Evolutionary conservation across 2,888 invertebrate species (phyloP).

Genomic region (Lingula anatina): DNA sequence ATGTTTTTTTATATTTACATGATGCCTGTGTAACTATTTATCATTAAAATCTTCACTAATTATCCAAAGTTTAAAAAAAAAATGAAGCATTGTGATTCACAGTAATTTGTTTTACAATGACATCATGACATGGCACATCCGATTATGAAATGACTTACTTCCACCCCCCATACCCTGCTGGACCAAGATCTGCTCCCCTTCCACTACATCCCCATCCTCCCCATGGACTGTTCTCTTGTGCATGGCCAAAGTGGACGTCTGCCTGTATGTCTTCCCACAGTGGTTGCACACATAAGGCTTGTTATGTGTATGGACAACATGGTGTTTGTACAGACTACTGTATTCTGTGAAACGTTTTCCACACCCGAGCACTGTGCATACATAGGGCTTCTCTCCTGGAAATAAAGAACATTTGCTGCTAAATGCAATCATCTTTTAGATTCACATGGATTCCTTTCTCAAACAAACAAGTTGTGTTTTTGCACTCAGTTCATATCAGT

Average conservation of each 20-base stretch:
- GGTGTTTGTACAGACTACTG: conserved; percentile 66
- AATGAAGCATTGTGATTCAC: too few relatives aligned
- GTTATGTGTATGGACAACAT: conserved; percentile 60
- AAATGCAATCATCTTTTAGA: too few relatives aligned
- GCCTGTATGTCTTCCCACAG: conserved; percentile 61
- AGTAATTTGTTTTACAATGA: too few relatives aligned
- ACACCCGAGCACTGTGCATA: conserved; percentile 61
- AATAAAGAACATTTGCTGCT: background rate
- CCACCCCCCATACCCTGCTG: conserved; percentile 13
- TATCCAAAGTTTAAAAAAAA: too few relatives aligned
- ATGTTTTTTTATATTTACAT: too few relatives aligned
- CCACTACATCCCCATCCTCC: conserved; percentile 31
- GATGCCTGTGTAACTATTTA: too few relatives aligned
- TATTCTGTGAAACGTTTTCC: conserved; percentile 66
- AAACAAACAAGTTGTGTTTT: too few relatives aligned
- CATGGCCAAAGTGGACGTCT: conserved; percentile 61
- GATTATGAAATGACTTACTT: conserved; percentile 8
- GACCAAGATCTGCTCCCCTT: conserved; percentile 25
- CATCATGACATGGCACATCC: too few relatives aligned
- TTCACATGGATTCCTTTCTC: too few relatives aligned
- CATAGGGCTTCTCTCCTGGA: conserved; percentile 62
- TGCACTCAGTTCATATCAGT: too few relatives aligned
- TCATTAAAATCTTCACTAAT: too few relatives aligned
- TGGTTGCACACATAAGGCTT: conserved; percentile 60
- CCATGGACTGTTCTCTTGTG: conserved; percentile 62